phyloP scores from a whole-genome alignment of 2,113 vertebrate species.

The Amia ocellicauda region DNA sequence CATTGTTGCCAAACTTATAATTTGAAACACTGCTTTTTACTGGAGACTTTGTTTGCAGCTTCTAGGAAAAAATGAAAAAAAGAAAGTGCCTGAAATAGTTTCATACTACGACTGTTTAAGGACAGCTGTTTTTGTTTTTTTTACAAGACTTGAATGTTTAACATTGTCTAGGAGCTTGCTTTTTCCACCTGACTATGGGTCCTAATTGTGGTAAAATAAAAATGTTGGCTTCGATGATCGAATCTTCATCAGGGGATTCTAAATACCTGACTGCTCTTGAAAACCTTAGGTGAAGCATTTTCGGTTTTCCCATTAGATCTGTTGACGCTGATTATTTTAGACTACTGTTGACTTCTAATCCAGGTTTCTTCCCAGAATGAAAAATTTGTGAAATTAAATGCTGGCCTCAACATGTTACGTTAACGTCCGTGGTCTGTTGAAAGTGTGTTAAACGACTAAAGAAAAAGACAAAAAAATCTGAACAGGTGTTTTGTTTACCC shows the following conservation, averaged over 20 bases:
- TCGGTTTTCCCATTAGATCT: neutral
- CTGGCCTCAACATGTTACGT: conserved; percentile 12
- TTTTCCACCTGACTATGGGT: conserved; percentile 75
- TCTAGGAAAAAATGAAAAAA: conserved; percentile 77
- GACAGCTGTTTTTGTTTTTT: conserved; percentile 61
- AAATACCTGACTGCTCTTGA: neutral
- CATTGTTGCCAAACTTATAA: conserved; percentile 75
- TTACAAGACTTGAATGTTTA: conserved; percentile 97
- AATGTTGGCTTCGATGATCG: conserved; percentile 32
- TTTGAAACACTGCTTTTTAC: conserved; percentile 59
- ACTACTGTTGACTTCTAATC: conserved; percentile 16
- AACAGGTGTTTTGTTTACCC: conserved; percentile 51
- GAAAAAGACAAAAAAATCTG: neutral
- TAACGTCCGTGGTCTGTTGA: conserved; percentile 36
- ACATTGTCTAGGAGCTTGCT: conserved; percentile 78
- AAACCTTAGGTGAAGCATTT: neutral
- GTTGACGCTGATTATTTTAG: conserved; percentile 1
- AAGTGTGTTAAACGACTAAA: conserved; percentile 29
- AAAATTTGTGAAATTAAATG: conserved; percentile 28
- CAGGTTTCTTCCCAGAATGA: conserved; percentile 20
- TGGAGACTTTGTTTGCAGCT: conserved; percentile 56
- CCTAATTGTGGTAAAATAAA: conserved; percentile 50
- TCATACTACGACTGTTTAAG: conserved; percentile 81
- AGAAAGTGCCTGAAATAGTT: conserved; percentile 98
- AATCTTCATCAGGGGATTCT: neutral